Percentiles rank a stretch among this genome's conserved stretches.
Conservation (phyloP, 1,140 invertebrate genomes). For the Leptinotarsa defecta region DNA sequence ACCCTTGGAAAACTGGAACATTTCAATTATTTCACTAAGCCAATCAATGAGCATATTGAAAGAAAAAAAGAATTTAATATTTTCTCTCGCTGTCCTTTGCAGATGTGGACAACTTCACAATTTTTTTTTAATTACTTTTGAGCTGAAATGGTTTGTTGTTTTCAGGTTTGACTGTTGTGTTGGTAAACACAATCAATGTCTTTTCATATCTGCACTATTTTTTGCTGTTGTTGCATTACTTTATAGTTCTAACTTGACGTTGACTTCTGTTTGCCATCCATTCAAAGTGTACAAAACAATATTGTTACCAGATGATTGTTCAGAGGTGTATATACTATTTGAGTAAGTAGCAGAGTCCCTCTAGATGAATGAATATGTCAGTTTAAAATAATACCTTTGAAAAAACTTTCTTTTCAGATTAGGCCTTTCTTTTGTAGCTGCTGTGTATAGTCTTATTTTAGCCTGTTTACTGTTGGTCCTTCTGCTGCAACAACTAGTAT, state of each 20-base stretch:
- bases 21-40: too few species aligned
- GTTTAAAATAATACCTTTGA: neutral
- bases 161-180: slow-evolving; percentile 76
- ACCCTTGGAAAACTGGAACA: too few species aligned
- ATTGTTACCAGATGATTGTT: slow-evolving; percentile 72
- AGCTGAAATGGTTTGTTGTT: slow-evolving; percentile 34
- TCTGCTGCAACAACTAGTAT: slow-evolving; percentile 44
- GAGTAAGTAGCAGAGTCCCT: slow-evolving; percentile 60
- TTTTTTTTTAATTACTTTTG: slow-evolving; percentile 25
- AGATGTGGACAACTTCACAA: neutral
- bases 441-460: slow-evolving; percentile 48
- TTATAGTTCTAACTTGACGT: slow-evolving; percentile 70
- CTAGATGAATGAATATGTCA: neutral
- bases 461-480: slow-evolving; percentile 40
- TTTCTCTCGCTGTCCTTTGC: too few species aligned
- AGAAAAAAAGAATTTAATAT: too few species aligned
- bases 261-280: slow-evolving; percentile 74
- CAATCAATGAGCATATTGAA: too few species aligned
- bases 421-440: slow-evolving; percentile 49
- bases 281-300: slow-evolving; percentile 66
- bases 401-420: slow-evolving; percentile 45
- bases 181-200: slow-evolving; percentile 66
- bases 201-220: slow-evolving; percentile 65
- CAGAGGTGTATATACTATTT: slow-evolving; percentile 70
- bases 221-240: slow-evolving; percentile 65